Percentiles rank a stretch among this genome's conserved stretches.
phyloP scores from a whole-genome alignment of 2,888 invertebrate genomes.

The Leucania comma region DNA sequence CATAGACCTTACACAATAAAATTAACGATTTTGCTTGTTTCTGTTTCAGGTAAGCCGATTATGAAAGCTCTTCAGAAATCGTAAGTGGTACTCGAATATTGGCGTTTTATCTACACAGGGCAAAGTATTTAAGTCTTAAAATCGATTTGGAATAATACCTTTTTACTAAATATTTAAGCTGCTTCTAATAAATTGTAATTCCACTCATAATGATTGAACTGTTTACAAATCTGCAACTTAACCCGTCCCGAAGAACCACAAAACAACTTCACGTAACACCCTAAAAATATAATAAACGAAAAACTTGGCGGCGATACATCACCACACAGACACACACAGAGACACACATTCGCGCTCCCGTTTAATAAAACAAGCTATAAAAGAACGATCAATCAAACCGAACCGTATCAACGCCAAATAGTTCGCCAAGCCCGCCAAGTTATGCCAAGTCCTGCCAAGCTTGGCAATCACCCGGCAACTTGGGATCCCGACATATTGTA shows the following conservation, averaged over 20 bases:
- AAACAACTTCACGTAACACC: background rate
- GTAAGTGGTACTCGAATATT: slow-evolving; percentile 13
- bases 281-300: slow-evolving; percentile 48
- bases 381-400: slow-evolving; percentile 64
- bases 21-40: background rate
- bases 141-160: background rate
- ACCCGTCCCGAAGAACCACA: slow-evolving; percentile 1
- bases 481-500: slow-evolving; percentile 57
- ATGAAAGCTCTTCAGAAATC: background rate
- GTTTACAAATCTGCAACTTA: background rate
- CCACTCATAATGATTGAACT: background rate
- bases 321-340: slow-evolving; percentile 24
- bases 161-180: too few relatives aligned
- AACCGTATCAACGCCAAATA: slow-evolving; percentile 60
- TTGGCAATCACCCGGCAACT: slow-evolving; percentile 49
- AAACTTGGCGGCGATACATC: slow-evolving; percentile 56
- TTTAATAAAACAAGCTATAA: slow-evolving; percentile 66
- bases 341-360: slow-evolving; percentile 21
- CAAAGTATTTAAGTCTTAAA: background rate
- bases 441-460: slow-evolving; percentile 51
- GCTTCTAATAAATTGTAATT: background rate
- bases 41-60: slow-evolving; percentile 39
- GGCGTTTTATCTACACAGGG: background rate
- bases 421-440: slow-evolving; percentile 56
- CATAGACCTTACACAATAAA: too few relatives aligned